A percentile compares a stretch with the other conserved stretches of the same genome.
These are phyloP conservation scores for Brachypteracias leptosomus DNA, from an alignment of 2,113 vertebrate species.

Conservation along the genomic window DNA sequence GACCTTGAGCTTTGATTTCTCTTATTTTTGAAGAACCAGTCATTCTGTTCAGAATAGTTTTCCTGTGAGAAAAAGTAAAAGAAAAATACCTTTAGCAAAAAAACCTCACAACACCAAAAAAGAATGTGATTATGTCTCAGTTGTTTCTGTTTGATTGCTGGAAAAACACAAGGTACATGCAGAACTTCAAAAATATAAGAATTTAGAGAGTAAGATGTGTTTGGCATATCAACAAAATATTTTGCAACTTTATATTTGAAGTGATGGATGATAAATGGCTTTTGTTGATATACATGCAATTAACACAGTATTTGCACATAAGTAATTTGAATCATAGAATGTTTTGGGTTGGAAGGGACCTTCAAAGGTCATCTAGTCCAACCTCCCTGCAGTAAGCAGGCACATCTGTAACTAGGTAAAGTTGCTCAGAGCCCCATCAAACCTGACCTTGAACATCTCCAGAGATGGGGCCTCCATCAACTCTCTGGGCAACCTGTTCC, in stretches of 20 bases:
- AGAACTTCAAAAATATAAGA: background rate
- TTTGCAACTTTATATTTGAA: background rate
- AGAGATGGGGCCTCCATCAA: too few relatives aligned
- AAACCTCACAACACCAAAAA: background rate
- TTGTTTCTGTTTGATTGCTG: background rate
- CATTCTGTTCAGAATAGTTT: background rate
- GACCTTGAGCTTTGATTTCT: background rate
- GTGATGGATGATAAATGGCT: background rate
- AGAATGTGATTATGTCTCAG: background rate
- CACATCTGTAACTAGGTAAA: too few relatives aligned
- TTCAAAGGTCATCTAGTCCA: too few relatives aligned
- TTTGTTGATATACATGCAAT: background rate
- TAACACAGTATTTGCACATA: background rate
- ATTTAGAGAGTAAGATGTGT: background rate
- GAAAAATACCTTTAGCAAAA: background rate
- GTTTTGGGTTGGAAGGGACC: too few relatives aligned
- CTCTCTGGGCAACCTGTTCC: too few relatives aligned
- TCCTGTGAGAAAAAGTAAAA: background rate
- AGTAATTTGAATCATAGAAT: too few relatives aligned
- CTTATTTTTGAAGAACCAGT: background rate
- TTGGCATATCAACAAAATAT: background rate
- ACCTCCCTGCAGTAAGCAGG: too few relatives aligned
- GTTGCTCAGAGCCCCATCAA: too few relatives aligned
- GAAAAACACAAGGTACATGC: background rate
- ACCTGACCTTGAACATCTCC: too few relatives aligned